phyloP scores from a whole-genome alignment of 1,140 invertebrate genomes.

The Lysiphlebus fabarum region DNA sequence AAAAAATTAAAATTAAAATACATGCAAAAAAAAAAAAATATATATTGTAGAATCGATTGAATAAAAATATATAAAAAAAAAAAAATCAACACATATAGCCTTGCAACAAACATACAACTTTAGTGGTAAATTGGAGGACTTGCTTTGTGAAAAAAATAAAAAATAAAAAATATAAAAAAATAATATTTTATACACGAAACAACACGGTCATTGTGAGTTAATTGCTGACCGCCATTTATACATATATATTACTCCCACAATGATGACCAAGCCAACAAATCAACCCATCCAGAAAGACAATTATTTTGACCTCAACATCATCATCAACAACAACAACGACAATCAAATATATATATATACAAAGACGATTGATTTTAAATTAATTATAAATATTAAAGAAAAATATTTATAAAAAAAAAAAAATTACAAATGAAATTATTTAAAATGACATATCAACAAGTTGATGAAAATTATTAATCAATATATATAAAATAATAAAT shows the following conservation, averaged over 20 bases:
- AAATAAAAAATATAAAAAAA: no score
- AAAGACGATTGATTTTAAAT: no score
- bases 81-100: slow-evolving; percentile 7
- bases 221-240: slow-evolving; percentile 19
- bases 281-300: slow-evolving; percentile 5
- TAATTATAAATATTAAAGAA: no score
- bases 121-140: slow-evolving; percentile 6
- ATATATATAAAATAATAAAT: no score
- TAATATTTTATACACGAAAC: no score
- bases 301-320: slow-evolving; percentile 19
- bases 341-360: no score
- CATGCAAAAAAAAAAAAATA: no score
- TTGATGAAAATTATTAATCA: no score
- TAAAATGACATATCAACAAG: no score
- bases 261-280: neutral
- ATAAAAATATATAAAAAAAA: slow-evolving; percentile 20
- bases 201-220: slow-evolving; percentile 11
- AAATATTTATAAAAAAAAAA: no score
- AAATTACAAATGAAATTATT: no score
- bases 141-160: neutral
- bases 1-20: neutral
- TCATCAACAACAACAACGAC: slow-evolving; percentile 4
- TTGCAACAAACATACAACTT: slow-evolving; percentile 15
- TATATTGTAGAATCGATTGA: slow-evolving; percentile 29
- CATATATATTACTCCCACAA: slow-evolving; percentile 8